phyloP scores from a whole-genome alignment of 2,888 invertebrate species.

The Hydropsyche betteni region DNA sequence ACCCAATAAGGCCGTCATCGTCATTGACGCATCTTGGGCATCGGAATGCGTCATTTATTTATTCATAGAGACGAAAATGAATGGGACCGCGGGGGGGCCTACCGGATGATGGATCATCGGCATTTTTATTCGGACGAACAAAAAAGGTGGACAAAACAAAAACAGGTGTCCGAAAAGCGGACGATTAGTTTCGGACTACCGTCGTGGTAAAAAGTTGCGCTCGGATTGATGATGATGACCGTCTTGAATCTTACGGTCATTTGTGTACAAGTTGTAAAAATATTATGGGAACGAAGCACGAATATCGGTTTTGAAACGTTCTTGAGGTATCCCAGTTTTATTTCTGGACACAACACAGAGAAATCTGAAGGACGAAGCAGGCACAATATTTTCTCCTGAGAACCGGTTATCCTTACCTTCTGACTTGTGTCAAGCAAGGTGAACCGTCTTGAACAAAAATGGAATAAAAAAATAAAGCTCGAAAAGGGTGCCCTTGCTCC shows the following conservation, averaged over 20 bases:
- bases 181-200: too few relatives aligned
- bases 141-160: too few relatives aligned
- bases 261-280: too few relatives aligned
- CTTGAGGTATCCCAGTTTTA: conserved; percentile 5
- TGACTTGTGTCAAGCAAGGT: conserved; percentile 31
- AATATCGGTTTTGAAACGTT: too few relatives aligned
- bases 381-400: conserved; percentile 26
- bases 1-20: conserved; percentile 30
- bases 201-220: too few relatives aligned
- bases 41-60: neutral
- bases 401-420: conserved; percentile 36
- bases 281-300: too few relatives aligned
- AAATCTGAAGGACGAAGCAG: conserved; percentile 14
- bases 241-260: too few relatives aligned
- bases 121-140: too few relatives aligned
- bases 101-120: neutral
- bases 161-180: too few relatives aligned
- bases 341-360: neutral
- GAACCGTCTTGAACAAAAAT: conserved; percentile 1
- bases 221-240: conserved; percentile 14
- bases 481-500: neutral
- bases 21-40: conserved; percentile 22
- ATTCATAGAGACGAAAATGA: conserved; percentile 19
- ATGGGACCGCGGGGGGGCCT: conserved; percentile 12
- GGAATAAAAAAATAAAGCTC: conserved; percentile 3